A percentile compares a stretch with the other conserved stretches of the same genome.
Conservation (phyloP, 2,113 vertebrate genomes). For the Okapia johnstoni region DNA sequence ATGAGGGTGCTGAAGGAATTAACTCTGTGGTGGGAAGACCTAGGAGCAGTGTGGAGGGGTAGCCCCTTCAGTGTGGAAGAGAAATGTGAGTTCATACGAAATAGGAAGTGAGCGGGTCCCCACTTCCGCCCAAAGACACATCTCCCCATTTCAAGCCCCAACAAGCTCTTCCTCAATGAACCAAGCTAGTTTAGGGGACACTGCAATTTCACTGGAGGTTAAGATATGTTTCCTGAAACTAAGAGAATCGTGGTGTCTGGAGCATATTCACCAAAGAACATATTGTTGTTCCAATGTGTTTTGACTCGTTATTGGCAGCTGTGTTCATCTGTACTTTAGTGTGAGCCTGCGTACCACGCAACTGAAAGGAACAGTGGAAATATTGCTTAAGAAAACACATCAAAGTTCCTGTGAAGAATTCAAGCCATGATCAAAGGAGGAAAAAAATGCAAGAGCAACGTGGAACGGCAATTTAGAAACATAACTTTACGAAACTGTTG, state of each 20-base stretch:
- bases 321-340: neutral
- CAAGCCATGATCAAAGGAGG: neutral
- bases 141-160: neutral
- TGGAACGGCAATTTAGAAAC: neutral
- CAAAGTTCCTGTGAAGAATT: neutral
- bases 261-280: neutral
- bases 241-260: neutral
- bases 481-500: neutral
- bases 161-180: too few species aligned
- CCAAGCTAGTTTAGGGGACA: rapidly evolving
- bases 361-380: neutral
- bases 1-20: too few species aligned
- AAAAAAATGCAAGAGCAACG: neutral
- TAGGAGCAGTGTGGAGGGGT: rapidly evolving
- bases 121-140: neutral
- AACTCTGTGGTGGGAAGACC: rapidly evolving
- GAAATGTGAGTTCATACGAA: rapidly evolving
- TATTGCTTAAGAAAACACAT: neutral
- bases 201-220: neutral
- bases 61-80: rapidly evolving
- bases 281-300: neutral
- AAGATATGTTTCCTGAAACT: neutral
- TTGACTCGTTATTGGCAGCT: neutral
- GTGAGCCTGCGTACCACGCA: neutral
- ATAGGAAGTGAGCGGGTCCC: too few species aligned